These are phyloP conservation scores for Macrophya annulata DNA, from an alignment of 2,888 invertebrate species.

Conservation along the genomic window DNA sequence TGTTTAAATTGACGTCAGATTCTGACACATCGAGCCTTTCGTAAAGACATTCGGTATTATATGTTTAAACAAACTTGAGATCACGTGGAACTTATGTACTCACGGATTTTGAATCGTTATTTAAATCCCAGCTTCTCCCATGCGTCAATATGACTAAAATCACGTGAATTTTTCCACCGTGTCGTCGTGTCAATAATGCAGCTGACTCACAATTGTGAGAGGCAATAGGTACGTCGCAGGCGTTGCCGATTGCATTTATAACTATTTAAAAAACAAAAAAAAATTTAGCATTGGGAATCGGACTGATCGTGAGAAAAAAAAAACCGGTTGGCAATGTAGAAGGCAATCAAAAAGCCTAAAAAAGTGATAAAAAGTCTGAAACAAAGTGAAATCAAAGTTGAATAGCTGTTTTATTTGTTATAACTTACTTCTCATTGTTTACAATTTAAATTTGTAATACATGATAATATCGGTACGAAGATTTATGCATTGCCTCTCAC, in stretches of 20 bases:
- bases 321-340: not conserved
- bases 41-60: no score
- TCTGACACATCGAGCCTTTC: not conserved
- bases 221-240: not conserved
- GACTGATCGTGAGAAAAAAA: not conserved
- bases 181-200: not conserved
- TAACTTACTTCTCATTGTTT: not conserved
- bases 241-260: not conserved
- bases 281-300: not conserved
- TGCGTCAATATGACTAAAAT: not conserved
- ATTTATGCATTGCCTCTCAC: not conserved
- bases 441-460: not conserved
- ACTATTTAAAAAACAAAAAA: not conserved
- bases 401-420: not conserved
- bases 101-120: conserved; percentile 14
- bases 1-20: not conserved
- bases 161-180: not conserved
- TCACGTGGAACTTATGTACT: not conserved
- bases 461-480: not conserved
- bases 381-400: not conserved
- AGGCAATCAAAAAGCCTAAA: not conserved
- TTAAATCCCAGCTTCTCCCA: not conserved
- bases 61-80: not conserved
- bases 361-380: not conserved
- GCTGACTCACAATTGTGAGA: not conserved